Conservation (phyloP, 2,888 invertebrate genomes). For the Drosophila percnosoma region DNA sequence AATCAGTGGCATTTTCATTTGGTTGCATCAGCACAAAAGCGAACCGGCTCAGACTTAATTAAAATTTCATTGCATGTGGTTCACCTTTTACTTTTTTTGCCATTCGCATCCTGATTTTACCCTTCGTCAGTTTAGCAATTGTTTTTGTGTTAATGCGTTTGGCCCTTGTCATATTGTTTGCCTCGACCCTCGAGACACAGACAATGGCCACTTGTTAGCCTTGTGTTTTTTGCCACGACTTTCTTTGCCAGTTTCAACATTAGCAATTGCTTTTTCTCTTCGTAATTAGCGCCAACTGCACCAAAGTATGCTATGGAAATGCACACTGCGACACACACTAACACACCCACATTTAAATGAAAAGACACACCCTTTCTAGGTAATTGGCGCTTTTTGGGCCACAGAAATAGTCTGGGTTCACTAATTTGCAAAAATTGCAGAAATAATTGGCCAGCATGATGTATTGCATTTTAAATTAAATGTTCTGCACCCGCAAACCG, state of each 20-base stretch:
- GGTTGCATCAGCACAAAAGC: conserved; percentile 75
- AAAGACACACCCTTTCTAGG: conserved; percentile 22
- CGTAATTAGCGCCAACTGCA: conserved; percentile 66
- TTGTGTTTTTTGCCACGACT: conserved; percentile 37
- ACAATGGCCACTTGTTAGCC: conserved; percentile 64
- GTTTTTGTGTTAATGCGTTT: conserved; percentile 56
- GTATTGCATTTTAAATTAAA: conserved; percentile 71
- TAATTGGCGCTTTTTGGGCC: conserved; percentile 63
- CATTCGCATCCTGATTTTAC: conserved; percentile 62
- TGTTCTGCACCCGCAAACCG: conserved; percentile 34
- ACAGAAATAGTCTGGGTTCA: conserved; percentile 53
- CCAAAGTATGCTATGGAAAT: conserved; percentile 53
- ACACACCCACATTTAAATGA: conserved; percentile 12
- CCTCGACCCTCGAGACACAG: conserved; percentile 67
- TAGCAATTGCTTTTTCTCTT: conserved; percentile 46
- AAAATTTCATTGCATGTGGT: conserved; percentile 76
- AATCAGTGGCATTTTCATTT: conserved; percentile 78
- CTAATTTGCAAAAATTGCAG: conserved; percentile 76
- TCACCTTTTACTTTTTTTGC: conserved; percentile 57
- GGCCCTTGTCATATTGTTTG: conserved; percentile 54
- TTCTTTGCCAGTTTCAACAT: conserved; percentile 34
- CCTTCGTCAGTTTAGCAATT: conserved; percentile 62
- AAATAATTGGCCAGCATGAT: conserved; percentile 74
- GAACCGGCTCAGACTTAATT: conserved; percentile 72
- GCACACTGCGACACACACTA: conserved; percentile 4